These are phyloP conservation scores for Dendrophyllia cribrosa DNA, from an alignment of 64 coral and sea anemone species.

Conservation along the genomic window DNA sequence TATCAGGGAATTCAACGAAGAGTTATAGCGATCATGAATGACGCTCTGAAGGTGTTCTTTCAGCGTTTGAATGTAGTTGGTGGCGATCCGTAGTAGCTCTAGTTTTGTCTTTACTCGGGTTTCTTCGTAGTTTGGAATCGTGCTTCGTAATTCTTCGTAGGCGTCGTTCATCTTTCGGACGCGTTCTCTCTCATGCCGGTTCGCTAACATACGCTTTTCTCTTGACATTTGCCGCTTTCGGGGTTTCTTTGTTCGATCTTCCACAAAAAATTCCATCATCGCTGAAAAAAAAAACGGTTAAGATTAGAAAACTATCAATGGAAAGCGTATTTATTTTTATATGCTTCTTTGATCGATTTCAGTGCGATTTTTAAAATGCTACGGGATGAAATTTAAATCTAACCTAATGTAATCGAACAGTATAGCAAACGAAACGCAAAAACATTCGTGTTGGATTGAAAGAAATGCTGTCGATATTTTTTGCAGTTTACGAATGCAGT, in stretches of 20 bases:
- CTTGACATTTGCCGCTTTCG: slow-evolving; percentile 6
- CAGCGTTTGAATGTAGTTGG: slow-evolving; percentile 55
- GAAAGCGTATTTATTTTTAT: too few species aligned
- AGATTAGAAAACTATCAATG: too few species aligned
- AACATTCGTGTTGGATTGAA: too few species aligned
- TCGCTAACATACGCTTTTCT: slow-evolving; percentile 51
- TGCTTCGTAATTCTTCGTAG: slow-evolving; percentile 45
- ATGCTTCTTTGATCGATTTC: too few species aligned
- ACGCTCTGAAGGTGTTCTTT: slow-evolving; percentile 13
- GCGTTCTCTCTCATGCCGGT: slow-evolving; percentile 54
- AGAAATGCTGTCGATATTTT: too few species aligned
- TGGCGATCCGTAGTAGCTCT: slow-evolving; percentile 53
- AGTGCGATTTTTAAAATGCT: too few species aligned
- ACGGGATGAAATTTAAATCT: too few species aligned
- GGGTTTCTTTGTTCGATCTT: neutral
- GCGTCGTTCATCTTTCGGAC: slow-evolving; percentile 72
- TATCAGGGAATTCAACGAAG: neutral
- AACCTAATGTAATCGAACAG: too few species aligned
- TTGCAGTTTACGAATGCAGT: too few species aligned
- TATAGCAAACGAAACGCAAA: too few species aligned
- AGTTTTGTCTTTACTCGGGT: slow-evolving; percentile 48
- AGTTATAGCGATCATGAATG: neutral
- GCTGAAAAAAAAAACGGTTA: too few species aligned
- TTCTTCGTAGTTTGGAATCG: slow-evolving; percentile 45
- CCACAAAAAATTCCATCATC: neutral